Conservation (phyloP, 2,888 invertebrate genomes). For the Andrena flavipes region DNA sequence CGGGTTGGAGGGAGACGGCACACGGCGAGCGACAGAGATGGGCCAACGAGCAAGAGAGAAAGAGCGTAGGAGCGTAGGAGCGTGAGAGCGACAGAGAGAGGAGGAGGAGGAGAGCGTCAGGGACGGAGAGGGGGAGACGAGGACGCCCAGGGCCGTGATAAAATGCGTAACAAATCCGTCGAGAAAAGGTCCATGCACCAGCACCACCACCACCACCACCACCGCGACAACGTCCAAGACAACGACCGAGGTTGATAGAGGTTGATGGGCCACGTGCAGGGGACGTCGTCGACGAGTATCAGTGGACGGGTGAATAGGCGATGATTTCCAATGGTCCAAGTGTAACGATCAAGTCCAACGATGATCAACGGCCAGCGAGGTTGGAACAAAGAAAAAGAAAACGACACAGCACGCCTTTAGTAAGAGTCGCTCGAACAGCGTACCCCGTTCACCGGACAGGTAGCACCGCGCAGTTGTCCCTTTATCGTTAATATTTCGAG, state of each 20-base stretch:
- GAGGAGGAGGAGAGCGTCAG: background rate
- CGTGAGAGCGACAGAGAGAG: conserved; percentile 6
- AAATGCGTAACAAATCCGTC: conserved; percentile 65
- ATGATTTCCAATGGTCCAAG: conserved; percentile 35
- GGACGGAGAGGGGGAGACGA: conserved; percentile 54
- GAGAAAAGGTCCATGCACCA: conserved; percentile 67
- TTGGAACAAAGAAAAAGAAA: conserved; percentile 64
- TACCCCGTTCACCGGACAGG: background rate
- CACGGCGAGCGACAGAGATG: conserved; percentile 23
- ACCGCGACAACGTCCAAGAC: conserved; percentile 49
- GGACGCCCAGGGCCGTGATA: conserved; percentile 68
- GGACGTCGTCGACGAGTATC: conserved; percentile 45
- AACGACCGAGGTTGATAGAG: conserved; percentile 40
- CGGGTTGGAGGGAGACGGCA: conserved; percentile 74
- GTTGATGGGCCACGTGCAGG: conserved; percentile 67
- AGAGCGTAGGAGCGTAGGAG: conserved; percentile 33
- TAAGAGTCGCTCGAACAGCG: conserved; percentile 1
- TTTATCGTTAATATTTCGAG: background rate
- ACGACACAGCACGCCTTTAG: conserved; percentile 69
- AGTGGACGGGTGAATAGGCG: conserved; percentile 12
- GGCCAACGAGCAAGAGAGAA: conserved; percentile 60
- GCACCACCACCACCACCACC: conserved; percentile 53
- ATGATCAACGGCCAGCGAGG: conserved; percentile 28
- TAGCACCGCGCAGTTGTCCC: background rate
- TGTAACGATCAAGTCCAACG: conserved; percentile 8